phyloP scores from a whole-genome alignment of 2,797 vertebrate genomes.

The Galago senegalensis region DNA sequence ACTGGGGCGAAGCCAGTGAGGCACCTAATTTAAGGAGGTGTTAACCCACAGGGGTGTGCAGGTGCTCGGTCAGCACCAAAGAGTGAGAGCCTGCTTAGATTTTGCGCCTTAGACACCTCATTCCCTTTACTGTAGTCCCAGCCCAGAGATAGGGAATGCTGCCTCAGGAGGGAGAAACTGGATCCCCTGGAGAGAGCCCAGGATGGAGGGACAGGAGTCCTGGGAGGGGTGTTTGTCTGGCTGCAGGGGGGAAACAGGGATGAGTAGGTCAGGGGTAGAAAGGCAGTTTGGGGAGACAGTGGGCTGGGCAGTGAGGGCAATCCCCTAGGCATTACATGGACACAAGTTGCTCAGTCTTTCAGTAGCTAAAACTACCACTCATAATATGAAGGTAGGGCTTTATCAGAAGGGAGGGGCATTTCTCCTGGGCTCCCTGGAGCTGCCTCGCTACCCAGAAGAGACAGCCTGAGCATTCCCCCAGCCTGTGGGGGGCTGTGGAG shows the following conservation, averaged over 20 bases:
- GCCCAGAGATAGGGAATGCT: not conserved
- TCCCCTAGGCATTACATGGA: not conserved
- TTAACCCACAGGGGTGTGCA: not conserved
- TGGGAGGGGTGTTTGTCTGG: not conserved
- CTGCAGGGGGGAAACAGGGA: not conserved
- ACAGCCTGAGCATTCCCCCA: not conserved
- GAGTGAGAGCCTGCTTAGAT: not conserved
- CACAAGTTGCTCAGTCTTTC: not conserved
- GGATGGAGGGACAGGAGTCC: too few species aligned
- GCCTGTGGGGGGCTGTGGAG: not conserved
- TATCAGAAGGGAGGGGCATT: not conserved
- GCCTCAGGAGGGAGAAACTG: not conserved
- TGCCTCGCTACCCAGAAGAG: not conserved
- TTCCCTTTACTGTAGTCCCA: not conserved
- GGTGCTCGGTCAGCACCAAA: not conserved
- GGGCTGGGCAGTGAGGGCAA: too few species aligned
- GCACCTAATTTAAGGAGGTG: not conserved
- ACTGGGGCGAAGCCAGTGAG: not conserved
- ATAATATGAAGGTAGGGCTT: not conserved
- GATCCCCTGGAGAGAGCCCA: not conserved
- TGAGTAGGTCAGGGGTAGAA: not conserved
- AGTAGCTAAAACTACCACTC: not conserved
- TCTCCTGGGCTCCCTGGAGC: not conserved
- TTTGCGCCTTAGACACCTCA: rapidly evolving
- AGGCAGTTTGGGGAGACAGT: not conserved